These are phyloP conservation scores for Morinoia aosen DNA, from an alignment of 2,888 invertebrate species.

Conservation along the genomic window DNA sequence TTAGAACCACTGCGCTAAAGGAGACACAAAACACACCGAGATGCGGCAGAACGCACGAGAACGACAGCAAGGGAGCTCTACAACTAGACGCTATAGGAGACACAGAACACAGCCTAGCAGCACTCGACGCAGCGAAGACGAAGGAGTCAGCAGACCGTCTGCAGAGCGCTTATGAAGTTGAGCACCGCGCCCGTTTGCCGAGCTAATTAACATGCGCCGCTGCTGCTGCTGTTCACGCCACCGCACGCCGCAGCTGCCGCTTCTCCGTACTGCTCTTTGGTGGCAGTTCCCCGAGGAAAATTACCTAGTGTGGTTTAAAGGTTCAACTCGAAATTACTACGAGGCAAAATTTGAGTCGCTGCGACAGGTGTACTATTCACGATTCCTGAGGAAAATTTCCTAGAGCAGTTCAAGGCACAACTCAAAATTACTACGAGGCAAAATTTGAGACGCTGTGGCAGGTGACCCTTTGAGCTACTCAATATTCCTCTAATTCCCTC, in stretches of 20 bases:
- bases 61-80: too few species aligned
- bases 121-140: not conserved
- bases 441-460: not conserved
- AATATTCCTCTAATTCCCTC: too few species aligned
- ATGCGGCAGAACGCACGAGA: too few species aligned
- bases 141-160: not conserved
- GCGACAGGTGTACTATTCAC: not conserved
- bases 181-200: constrained; percentile 42
- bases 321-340: not conserved
- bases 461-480: too few species aligned
- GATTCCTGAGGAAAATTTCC: not conserved
- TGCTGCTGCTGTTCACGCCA: constrained; percentile 28
- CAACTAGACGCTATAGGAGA: too few species aligned
- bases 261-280: not conserved
- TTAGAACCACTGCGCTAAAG: too few species aligned
- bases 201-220: constrained; percentile 28
- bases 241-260: constrained; percentile 35
- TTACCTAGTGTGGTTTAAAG: not conserved
- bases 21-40: too few species aligned
- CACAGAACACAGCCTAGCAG: not conserved
- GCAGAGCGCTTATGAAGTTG: constrained; percentile 34
- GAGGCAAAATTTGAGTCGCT: not conserved
- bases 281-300: not conserved
- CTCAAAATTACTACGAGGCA: not conserved
- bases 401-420: not conserved